Evolutionary conservation across 1,140 invertebrate genomes (phyloP).

Genomic region (silkworm (Bombyx mori)): ASM3026992v2 NC_085115.1:14598501-14599000

Average conservation of each 20-base stretch:
- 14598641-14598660: slow-evolving; percentile 73
- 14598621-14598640: slow-evolving; percentile 73
- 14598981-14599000: slow-evolving; percentile 74
- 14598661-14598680: slow-evolving; percentile 70
- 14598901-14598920: slow-evolving; percentile 75
- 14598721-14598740: slow-evolving; percentile 51
- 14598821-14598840: slow-evolving; percentile 73
- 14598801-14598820: slow-evolving; percentile 51
- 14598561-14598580: slow-evolving; percentile 49
- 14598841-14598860: slow-evolving; percentile 73
- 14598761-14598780: slow-evolving; percentile 77
- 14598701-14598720: slow-evolving; percentile 64
- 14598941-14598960: slow-evolving; percentile 77
- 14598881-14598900: slow-evolving; percentile 74
- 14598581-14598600: slow-evolving; percentile 55
- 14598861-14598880: slow-evolving; percentile 78
- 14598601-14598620: slow-evolving; percentile 72
- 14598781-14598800: slow-evolving; percentile 76
- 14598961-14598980: slow-evolving; percentile 75
- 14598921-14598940: slow-evolving; percentile 70
- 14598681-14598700: slow-evolving; percentile 58
- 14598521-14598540: slow-evolving; percentile 43
- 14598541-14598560: slow-evolving; percentile 43
- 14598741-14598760: slow-evolving; percentile 79
- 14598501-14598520: slow-evolving; percentile 53